Percentiles rank a stretch among this genome's conserved stretches.
Conservation (phyloP, 92 coral and sea anemone species). For the Phymanthus crucifer region DNA sequence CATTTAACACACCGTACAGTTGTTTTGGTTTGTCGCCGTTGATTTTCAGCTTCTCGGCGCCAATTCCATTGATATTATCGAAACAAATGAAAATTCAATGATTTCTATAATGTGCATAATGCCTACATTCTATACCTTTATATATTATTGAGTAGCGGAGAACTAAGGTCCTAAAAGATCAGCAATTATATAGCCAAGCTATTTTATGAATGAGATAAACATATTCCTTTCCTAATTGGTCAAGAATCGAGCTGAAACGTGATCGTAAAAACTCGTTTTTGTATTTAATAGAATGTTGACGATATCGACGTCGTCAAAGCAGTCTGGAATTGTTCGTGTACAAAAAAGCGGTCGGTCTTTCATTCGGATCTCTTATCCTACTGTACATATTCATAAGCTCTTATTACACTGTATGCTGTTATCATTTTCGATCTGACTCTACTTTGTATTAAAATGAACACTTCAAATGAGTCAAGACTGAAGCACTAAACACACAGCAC, state of each 20-base stretch:
- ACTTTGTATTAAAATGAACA: not conserved
- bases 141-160: too few relatives aligned
- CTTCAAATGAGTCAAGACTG: not conserved
- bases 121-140: too few relatives aligned
- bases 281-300: not conserved
- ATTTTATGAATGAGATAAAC: too few relatives aligned
- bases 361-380: not conserved
- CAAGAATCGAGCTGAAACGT: not conserved
- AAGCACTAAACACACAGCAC: not conserved
- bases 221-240: not conserved
- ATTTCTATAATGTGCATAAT: too few relatives aligned
- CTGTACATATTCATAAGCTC: not conserved
- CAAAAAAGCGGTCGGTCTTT: not conserved
- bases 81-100: too few relatives aligned
- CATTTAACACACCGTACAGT: too few relatives aligned
- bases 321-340: not conserved
- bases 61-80: too few relatives aligned
- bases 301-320: not conserved
- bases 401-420: not conserved
- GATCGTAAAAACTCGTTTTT: not conserved
- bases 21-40: too few relatives aligned
- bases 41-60: too few relatives aligned
- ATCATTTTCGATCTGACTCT: not conserved
- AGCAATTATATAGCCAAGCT: too few relatives aligned
- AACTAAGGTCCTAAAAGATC: too few relatives aligned